Evolutionary conservation across 2,113 vertebrate species (phyloP), one percentile per base, ranked within the genome.

Genomic region (Peucedramus taeniatus): DNA sequence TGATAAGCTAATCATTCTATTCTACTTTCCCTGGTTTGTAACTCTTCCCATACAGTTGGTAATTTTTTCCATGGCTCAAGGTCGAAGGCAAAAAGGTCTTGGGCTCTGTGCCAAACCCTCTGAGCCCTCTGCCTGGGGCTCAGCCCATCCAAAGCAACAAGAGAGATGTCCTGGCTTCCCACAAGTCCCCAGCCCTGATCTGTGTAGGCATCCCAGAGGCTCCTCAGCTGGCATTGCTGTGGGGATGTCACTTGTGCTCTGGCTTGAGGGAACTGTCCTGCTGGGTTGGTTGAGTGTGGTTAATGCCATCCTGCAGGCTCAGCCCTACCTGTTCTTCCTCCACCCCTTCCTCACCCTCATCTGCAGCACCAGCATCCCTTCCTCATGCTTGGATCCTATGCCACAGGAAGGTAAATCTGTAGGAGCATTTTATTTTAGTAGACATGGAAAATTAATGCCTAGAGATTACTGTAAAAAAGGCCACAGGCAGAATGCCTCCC

Each of bases 351-450:
- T 77, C 64, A 45, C 30, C 50, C 39, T 77, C 80, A 69, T 51
- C 66, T 89, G 68, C 76, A 63, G 39, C 39, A 9, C 50, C 40
- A 66, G 28, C 64, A 39, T 11, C 51, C 24, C 13, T 77, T 21
- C 7, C 18, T 45, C 4, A 0, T 4, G 5, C 19, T 7, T 7
- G 47, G 76, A 77, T 45, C 56, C 72, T 44, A 1, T 20, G 40
- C 49, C 37, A 28, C 0, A 7, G 51, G 51, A 35, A 51, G 24
- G 63, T 53, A 93, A 94, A 93, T 65, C 79, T 57, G 51, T 31
- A 47, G 86, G 71, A 50, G 13, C 7, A 11, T 84, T 96, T 94
- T 79, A 42, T 76, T 93, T 93, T 66, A 93, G 80, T 42, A 71
- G 61, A 91, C 3, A 7, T 22, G 12, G 78, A 66, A 94, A 80